phyloP scores from a whole-genome alignment of 2,797 vertebrate genomes.

The Glyptemys insculpta region DNA sequence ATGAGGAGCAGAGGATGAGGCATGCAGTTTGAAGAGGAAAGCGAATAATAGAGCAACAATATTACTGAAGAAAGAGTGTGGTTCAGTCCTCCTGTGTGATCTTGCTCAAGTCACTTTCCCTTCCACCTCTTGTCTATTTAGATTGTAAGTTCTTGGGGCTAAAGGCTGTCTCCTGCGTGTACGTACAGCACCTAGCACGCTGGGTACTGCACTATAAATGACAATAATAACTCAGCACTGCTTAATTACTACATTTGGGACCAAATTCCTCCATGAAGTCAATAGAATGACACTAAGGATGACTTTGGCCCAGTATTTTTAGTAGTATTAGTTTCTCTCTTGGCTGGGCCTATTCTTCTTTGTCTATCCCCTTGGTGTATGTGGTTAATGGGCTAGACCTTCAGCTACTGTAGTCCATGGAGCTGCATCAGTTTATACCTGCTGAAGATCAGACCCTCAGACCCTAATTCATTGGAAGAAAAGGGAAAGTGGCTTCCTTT shows the following conservation, averaged over 20 bases:
- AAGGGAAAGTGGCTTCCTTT: neutral
- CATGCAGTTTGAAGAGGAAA: neutral
- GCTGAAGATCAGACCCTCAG: neutral
- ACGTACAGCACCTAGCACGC: neutral
- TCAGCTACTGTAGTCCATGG: neutral
- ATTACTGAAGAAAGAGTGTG: neutral
- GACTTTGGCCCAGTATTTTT: neutral
- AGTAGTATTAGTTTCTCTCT: neutral
- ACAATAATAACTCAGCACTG: neutral
- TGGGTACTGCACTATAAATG: neutral
- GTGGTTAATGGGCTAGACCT: neutral
- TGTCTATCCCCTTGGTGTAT: neutral
- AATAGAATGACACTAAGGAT: neutral
- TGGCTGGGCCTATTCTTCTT: neutral
- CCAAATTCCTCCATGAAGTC: neutral
- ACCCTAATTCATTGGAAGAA: neutral
- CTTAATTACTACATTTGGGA: neutral
- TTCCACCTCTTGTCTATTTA: neutral
- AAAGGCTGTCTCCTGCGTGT: neutral
- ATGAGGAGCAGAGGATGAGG: no score
- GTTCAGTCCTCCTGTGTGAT: neutral
- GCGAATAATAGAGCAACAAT: neutral
- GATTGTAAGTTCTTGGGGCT: neutral
- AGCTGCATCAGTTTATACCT: neutral
- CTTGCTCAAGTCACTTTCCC: neutral